Conservation (phyloP, 2,113 vertebrate species). For the Phoxinus phoxinus region DNA sequence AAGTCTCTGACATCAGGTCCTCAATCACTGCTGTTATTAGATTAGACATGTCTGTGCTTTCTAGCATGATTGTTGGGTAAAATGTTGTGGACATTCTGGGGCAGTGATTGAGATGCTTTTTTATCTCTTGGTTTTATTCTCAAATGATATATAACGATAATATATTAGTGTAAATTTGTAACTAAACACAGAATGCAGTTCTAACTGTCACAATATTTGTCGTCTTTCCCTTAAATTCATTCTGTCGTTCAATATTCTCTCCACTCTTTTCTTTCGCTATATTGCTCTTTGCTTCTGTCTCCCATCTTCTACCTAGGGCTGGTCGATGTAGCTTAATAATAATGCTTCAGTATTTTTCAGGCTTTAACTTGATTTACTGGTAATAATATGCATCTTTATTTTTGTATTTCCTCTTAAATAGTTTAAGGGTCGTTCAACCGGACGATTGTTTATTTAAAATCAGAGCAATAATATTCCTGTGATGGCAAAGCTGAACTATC, state of each 20-base stretch:
- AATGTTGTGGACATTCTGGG: conserved; percentile 8
- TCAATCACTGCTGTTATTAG: conserved; percentile 15
- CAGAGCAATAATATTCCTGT: background rate
- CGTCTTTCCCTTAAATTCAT: background rate
- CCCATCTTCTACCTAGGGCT: background rate
- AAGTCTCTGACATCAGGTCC: background rate
- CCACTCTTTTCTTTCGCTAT: conserved; percentile 69
- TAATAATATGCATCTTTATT: background rate
- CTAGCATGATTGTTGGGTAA: background rate
- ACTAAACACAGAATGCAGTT: conserved; percentile 2
- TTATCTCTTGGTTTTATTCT: background rate
- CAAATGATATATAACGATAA: background rate
- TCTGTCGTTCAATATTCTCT: conserved; percentile 41
- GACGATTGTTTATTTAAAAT: background rate
- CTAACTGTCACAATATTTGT: background rate
- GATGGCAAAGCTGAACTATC: too few relatives aligned
- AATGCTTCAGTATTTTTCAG: background rate
- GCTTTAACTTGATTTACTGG: background rate
- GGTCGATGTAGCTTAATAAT: background rate
- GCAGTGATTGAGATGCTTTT: background rate
- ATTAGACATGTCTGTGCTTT: conserved; percentile 10
- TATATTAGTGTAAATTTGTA: background rate
- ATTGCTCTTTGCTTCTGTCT: background rate
- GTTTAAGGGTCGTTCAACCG: background rate
- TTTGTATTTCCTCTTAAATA: background rate